Conservation (phyloP, 1,140 invertebrate species). For the Hyles vespertilio region DNA sequence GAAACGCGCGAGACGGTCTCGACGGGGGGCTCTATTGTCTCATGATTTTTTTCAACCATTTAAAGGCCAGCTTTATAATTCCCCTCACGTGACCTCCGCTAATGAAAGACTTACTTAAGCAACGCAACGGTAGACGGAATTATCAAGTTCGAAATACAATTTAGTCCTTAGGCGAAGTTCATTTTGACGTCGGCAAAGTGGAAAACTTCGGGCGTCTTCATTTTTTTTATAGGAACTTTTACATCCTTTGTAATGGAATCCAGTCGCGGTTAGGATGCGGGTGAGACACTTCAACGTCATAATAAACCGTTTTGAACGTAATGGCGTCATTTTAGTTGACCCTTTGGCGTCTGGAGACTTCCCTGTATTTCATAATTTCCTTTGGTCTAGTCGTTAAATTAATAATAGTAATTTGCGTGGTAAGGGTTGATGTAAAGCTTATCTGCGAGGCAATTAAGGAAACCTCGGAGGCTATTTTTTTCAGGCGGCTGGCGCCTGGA, state of each 20-base stretch:
- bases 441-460: constrained; percentile 57
- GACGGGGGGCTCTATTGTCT: constrained; percentile 29
- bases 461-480: constrained; percentile 48
- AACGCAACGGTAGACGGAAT: constrained; percentile 61
- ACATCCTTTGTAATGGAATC: constrained; percentile 47
- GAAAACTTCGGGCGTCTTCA: constrained; percentile 54
- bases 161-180: constrained; percentile 56
- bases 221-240: constrained; percentile 52
- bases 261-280: constrained; percentile 30
- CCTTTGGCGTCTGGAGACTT: constrained; percentile 13
- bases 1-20: constrained; percentile 17
- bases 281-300: constrained; percentile 16
- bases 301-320: constrained; percentile 8
- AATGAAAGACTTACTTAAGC: constrained; percentile 72
- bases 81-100: constrained; percentile 61
- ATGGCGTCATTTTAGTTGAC: constrained; percentile 23
- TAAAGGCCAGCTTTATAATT: constrained; percentile 57
- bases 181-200: constrained; percentile 64
- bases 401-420: constrained; percentile 49
- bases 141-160: constrained; percentile 72
- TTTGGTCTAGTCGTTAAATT: constrained; percentile 44
- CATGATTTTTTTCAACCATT: constrained; percentile 53
- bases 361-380: constrained; percentile 42
- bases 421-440: constrained; percentile 42
- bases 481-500: constrained; percentile 22